Conservation (phyloP, 2,888 invertebrate species). For the Spialia ferax region DNA sequence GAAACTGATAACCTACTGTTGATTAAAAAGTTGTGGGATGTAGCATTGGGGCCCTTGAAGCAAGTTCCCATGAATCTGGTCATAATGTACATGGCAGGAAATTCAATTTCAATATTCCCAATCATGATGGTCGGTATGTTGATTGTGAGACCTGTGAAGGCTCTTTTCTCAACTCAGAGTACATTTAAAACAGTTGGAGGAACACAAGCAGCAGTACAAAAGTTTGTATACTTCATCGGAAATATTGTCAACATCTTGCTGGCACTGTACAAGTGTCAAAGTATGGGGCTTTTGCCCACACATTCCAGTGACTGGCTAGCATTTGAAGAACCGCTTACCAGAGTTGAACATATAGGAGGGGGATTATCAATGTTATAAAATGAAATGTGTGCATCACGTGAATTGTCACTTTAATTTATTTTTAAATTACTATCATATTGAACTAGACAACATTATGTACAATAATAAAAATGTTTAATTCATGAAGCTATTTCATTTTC, state of each 20-base stretch:
- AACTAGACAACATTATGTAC: conserved; percentile 72
- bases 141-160: conserved; percentile 98
- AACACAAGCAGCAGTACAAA: conserved; percentile 95
- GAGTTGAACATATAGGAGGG: conserved; percentile 95
- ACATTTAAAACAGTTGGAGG: conserved; percentile 98
- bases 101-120: conserved; percentile 99
- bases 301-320: conserved; percentile 99
- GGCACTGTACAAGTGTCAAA: conserved; percentile 98
- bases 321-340: conserved; percentile 96
- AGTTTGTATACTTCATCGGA: conserved; percentile 97
- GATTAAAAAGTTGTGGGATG: conserved; percentile 98
- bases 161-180: conserved; percentile 95
- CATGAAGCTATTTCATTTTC: conserved; percentile 27
- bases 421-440: conserved; percentile 60
- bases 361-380: conserved; percentile 89
- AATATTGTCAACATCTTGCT: conserved; percentile 96
- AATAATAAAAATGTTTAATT: conserved; percentile 55
- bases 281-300: conserved; percentile 98
- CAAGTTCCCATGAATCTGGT: conserved; percentile 99
- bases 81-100: conserved; percentile 99
- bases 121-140: conserved; percentile 99
- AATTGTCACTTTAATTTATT: conserved; percentile 55
- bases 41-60: conserved; percentile 97
- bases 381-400: conserved; percentile 52
- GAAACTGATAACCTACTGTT: conserved; percentile 95